Base-by-base conservation (phyloP, 2,797 vertebrate genomes). In the Syndactyla subalaris region DNA sequence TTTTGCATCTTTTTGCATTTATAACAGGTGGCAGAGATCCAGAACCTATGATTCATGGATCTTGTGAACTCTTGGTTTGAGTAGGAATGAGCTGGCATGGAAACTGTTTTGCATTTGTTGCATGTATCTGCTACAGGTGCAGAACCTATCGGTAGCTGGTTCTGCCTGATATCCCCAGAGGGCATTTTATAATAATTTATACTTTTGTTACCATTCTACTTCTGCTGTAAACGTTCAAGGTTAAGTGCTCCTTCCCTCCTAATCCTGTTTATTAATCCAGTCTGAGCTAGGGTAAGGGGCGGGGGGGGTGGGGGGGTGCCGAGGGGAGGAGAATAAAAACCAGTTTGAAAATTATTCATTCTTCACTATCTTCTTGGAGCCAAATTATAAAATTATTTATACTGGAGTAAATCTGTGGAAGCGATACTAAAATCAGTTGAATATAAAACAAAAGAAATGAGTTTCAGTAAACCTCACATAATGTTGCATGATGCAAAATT, bases 171-270 rank as follows among this genome's bases (percentile, higher is more conserved):
- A 52, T 76, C 84, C 68, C 84, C 41, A 67, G 84, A 63, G 80
- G 24, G 24, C 52, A 30, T 84, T 94, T 94, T 55, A 76, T 95
- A 94, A 94, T 94, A 95, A 95, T 94, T 92, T 91, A 96, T 89
- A 80, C 55, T 88, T 94, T 54, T 38, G 0, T 88, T 62, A 41
- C 67, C 41, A 14, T 95, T 94, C 77, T 72, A 55, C 67, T 96
- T 88, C 77, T 93, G 78, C 74, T 91, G 46, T 88, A 92, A 86
- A 58, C 57, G 24, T 79, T 96, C 86, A 94, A 92, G 77, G 84
- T 95, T 85, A 93, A 80, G 38, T 85, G 68, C n/a, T 93, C 32
- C 29, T 58, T 80, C 38, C 57, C 30, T 83, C 49, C 72, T 63
- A 65, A 77, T 83, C 36, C 72, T 92, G 57, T 57, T 78, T 78